Conservation (phyloP, 2,113 vertebrate genomes). For the Diphyllodes magnificus region DNA sequence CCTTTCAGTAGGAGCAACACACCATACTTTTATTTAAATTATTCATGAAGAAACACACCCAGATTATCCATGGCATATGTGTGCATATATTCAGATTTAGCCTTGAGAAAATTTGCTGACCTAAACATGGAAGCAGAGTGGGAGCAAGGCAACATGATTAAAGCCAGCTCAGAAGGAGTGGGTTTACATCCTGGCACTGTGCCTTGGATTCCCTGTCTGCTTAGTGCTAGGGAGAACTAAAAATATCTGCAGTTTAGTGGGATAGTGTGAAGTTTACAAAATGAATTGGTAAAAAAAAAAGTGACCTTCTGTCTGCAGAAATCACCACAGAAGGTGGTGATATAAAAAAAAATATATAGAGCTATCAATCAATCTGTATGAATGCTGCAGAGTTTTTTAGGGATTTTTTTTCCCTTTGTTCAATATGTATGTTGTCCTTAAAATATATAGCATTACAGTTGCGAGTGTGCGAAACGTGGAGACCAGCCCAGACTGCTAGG, state of each 20-base stretch:
- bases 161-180: conserved; percentile 28
- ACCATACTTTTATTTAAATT: neutral
- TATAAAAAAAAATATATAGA: neutral
- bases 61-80: neutral
- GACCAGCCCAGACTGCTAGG: neutral
- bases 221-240: neutral
- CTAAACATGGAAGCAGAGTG: neutral
- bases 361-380: neutral
- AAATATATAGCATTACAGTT: neutral
- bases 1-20: neutral
- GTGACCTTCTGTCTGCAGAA: neutral
- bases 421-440: neutral
- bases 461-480: neutral
- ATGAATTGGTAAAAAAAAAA: accelerated
- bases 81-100: neutral
- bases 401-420: neutral
- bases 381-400: neutral
- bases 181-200: conserved; percentile 32
- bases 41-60: neutral
- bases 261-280: neutral
- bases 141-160: neutral
- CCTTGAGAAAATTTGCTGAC: conserved; percentile 34
- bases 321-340: neutral
- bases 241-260: conserved; percentile 10
- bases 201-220: neutral